Base-by-base conservation (phyloP, 2,797 vertebrate genomes). In the Anniella stebbinsi region DNA sequence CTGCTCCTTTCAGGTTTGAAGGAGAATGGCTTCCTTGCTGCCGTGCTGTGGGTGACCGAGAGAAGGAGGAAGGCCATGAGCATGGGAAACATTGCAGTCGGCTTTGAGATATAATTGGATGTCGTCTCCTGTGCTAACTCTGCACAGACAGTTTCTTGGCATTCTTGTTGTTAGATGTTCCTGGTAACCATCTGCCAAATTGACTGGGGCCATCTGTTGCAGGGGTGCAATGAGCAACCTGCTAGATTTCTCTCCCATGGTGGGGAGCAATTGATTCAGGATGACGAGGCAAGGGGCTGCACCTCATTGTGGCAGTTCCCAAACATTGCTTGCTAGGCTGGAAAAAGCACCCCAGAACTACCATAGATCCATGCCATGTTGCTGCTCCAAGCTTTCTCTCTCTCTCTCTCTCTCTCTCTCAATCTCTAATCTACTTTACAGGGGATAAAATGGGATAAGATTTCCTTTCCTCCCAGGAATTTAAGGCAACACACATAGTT, bases 1-100 rank as follows among this genome's bases (percentile, higher is more conserved):
- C 88, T 95, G 81, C 87, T 93, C 86, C 80, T 91, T 78, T 54
- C 92, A 70, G 86, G 77, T 92, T 88, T 78, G 75, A 84, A 75
- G 67, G 87, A 90, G 48, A 67, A 83, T 82, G 67, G 25, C 4
- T 82, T 41, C 2, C 28, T 87, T 87, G 73, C 12, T 18, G n/a
- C 51, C 23, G 36, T 81, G 60, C 51, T 77, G 0, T 36, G 76
- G 63, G 3, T 12, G 18, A 57, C n/a, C 60, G 17, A 18, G 17
- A 83, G 77, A 81, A 51, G 45, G 77, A 90, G 88, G 66, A 88
- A 83, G 54, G 88, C 83, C 54, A 38, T 75, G 76, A 63, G 57
- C 87, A 57, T 48, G 87, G 69, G 4, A 78, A 23, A 72, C 67
- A n/a, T 6, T 41, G 11, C 13, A 54, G 13, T 78, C 77, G 67